Evolutionary conservation across 2,113 vertebrate species (phyloP).

Genomic region (Mesembrinibis cayennensis): DNA sequence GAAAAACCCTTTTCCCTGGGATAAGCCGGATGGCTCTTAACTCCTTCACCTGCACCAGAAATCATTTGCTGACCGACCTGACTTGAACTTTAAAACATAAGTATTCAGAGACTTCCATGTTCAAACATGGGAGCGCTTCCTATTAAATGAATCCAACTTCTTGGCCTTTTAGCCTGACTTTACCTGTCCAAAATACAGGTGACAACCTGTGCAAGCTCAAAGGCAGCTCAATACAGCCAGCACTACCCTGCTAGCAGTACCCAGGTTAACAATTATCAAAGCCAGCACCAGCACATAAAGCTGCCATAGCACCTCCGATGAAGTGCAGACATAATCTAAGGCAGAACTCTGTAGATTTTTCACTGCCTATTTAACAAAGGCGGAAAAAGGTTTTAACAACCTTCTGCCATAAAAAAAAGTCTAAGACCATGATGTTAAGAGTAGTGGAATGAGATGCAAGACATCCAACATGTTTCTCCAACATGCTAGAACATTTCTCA

Average conservation of each 20-base stretch:
- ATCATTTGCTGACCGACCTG: background rate
- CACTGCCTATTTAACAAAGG: background rate
- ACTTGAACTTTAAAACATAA: background rate
- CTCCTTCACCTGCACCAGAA: background rate
- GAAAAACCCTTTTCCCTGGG: background rate
- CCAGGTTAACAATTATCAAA: background rate
- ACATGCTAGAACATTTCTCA: fast-evolving
- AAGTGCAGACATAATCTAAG: background rate
- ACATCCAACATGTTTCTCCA: fast-evolving
- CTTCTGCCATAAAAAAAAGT: background rate
- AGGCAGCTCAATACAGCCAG: background rate
- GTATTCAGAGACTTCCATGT: background rate
- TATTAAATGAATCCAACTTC: background rate
- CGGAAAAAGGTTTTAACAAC: background rate
- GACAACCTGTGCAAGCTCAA: background rate
- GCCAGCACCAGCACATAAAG: background rate
- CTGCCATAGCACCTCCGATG: background rate
- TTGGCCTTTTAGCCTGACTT: background rate
- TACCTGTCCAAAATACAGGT: background rate
- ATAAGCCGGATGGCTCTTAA: background rate
- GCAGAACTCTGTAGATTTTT: background rate
- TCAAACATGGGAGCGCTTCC: background rate
- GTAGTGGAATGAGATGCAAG: background rate
- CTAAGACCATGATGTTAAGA: background rate
- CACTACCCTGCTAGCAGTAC: no score